Evolutionary conservation across 2,797 vertebrate species (phyloP).

Genomic region (Tapera naevia): DNA sequence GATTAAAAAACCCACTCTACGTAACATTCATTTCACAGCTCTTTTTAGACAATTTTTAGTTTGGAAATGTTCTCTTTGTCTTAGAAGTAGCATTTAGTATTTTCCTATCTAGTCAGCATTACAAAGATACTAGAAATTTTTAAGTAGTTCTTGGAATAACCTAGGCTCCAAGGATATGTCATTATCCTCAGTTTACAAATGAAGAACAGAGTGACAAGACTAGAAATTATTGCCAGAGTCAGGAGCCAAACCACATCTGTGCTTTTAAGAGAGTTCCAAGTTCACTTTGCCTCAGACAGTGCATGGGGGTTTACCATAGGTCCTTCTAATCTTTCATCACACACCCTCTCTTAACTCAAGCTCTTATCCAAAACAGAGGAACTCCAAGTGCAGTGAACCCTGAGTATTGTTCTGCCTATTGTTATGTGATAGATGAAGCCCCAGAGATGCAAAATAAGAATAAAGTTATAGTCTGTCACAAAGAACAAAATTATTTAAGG

Average conservation of each 20-base stretch:
- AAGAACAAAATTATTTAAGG: background rate
- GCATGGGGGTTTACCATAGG: background rate
- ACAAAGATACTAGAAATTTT: background rate
- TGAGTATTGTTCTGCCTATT: background rate
- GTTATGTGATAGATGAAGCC: background rate
- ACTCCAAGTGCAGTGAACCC: background rate
- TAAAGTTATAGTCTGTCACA: background rate
- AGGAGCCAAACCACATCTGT: background rate
- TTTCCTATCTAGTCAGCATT: background rate
- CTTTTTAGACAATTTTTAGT: background rate
- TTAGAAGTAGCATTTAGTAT: background rate
- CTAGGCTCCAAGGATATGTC: background rate
- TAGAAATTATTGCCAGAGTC: background rate
- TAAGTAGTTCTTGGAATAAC: background rate
- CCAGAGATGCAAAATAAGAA: background rate
- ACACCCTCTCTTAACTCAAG: background rate
- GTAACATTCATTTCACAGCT: background rate
- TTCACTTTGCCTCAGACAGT: background rate
- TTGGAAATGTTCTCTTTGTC: background rate
- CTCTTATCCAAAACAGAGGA: background rate
- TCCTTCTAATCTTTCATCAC: background rate
- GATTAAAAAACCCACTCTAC: background rate
- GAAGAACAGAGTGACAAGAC: background rate
- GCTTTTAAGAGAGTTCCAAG: background rate
- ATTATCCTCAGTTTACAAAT: background rate